These are phyloP conservation scores for Porites australiensis DNA, from an alignment of 64 coral and sea anemone genomes.

Conservation along the genomic window DNA sequence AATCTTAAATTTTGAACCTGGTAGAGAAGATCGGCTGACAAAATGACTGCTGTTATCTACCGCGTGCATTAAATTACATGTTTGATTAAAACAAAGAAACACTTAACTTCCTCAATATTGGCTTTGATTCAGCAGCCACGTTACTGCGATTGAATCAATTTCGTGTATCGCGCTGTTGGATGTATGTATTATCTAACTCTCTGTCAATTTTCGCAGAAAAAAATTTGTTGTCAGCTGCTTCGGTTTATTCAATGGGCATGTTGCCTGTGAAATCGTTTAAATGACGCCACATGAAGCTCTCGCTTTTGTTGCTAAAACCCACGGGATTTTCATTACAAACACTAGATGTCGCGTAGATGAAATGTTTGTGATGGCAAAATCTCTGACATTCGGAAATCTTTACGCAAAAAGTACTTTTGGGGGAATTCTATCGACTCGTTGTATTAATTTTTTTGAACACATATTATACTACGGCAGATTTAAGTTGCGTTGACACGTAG, in stretches of 20 bases:
- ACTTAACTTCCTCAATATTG: background rate
- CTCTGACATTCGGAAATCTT: too few relatives aligned
- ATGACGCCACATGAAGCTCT: background rate
- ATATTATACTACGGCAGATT: background rate
- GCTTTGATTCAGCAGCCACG: background rate
- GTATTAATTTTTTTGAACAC: background rate
- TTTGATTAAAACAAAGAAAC: background rate
- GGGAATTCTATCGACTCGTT: background rate
- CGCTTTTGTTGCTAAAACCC: background rate
- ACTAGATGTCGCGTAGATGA: background rate
- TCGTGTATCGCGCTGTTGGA: background rate
- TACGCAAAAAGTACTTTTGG: background rate
- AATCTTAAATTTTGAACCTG: background rate
- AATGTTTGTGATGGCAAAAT: background rate
- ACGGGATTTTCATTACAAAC: background rate
- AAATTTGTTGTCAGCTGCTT: background rate
- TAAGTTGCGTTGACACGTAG: background rate
- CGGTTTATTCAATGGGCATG: background rate
- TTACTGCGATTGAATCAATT: background rate
- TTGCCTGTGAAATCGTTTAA: background rate
- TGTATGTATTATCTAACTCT: background rate
- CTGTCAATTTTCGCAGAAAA: slow-evolving; percentile 13
- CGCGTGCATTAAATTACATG: background rate
- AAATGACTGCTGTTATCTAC: background rate
- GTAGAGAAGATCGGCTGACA: background rate